These are phyloP conservation scores for Halichoeres trimaculatus DNA, from an alignment of 2,113 vertebrate genomes.

Conservation along the genomic window DNA sequence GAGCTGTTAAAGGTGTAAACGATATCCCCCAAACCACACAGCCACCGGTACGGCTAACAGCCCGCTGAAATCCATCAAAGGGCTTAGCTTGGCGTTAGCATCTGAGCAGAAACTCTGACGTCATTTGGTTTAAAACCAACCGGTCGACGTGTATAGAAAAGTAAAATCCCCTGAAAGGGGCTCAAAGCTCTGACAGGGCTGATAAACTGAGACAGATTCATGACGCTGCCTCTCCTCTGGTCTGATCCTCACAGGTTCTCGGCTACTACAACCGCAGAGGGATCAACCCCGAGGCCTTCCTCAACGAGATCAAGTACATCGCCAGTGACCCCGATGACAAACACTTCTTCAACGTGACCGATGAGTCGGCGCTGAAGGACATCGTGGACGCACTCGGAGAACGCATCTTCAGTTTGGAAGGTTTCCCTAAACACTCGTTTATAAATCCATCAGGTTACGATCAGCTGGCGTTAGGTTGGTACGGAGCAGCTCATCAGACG, in stretches of 20 bases:
- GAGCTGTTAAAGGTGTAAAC: conserved; percentile 63
- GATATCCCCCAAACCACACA: conserved; percentile 52
- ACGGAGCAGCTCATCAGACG: neutral
- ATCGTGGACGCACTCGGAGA: conserved; percentile 97
- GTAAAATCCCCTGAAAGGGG: conserved; percentile 15
- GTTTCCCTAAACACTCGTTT: conserved; percentile 64
- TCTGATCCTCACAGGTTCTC: conserved; percentile 85
- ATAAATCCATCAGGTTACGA: neutral
- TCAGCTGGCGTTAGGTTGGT: neutral
- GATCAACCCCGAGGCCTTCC: conserved; percentile 94
- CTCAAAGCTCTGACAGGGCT: neutral
- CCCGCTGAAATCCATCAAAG: conserved; percentile 21
- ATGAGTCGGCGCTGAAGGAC: conserved; percentile 95
- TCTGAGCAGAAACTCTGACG: conserved; percentile 29
- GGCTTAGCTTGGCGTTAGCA: neutral
- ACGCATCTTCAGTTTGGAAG: conserved; percentile 96
- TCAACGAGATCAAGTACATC: conserved; percentile 96
- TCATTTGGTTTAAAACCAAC: conserved; percentile 30
- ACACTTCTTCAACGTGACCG: conserved; percentile 97
- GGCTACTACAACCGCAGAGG: conserved; percentile 97
- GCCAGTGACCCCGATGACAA: conserved; percentile 97
- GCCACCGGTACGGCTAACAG: conserved; percentile 29
- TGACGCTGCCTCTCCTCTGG: neutral
- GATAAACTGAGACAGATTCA: neutral
- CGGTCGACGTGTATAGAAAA: conserved; percentile 10